A percentile compares a stretch with the other conserved stretches of the same genome.
Evolutionary conservation across 2,888 invertebrate species (phyloP).

Genomic region (Habroteleia sp.): DNA sequence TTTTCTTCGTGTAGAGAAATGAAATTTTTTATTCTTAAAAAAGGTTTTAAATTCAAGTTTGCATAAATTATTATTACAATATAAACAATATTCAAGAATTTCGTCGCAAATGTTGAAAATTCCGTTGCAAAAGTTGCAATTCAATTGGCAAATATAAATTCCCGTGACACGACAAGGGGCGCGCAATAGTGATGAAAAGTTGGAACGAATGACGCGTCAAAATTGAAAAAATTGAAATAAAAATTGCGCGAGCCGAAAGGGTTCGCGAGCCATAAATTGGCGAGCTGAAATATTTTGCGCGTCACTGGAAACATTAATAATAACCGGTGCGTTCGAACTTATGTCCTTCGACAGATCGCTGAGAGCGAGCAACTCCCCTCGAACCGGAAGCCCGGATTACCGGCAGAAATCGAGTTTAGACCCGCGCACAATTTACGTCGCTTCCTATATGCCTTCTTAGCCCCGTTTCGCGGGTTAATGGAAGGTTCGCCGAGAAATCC

Average conservation of each 20-base stretch:
- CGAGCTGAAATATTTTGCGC: slow-evolving; percentile 72
- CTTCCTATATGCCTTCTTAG: slow-evolving; percentile 80
- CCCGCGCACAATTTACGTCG: slow-evolving; percentile 78
- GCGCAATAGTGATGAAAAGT: slow-evolving; percentile 21
- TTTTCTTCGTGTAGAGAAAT: too few relatives aligned
- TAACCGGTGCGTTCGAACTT: slow-evolving; percentile 64
- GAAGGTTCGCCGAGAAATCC: slow-evolving; percentile 58
- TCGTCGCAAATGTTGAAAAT: too few relatives aligned
- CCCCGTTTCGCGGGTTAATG: slow-evolving; percentile 71
- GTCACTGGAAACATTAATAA: slow-evolving; percentile 72
- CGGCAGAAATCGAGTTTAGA: slow-evolving; percentile 79
- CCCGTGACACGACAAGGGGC: too few relatives aligned
- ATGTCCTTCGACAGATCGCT: slow-evolving; percentile 56
- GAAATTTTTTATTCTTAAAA: too few relatives aligned
- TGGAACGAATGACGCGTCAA: slow-evolving; percentile 20
- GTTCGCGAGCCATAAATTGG: slow-evolving; percentile 23
- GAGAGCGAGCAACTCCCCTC: slow-evolving; percentile 68
- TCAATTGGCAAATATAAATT: slow-evolving; percentile 5
- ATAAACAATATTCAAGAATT: too few relatives aligned
- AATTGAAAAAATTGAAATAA: slow-evolving; percentile 33
- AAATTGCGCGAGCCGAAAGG: slow-evolving; percentile 7
- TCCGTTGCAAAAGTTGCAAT: neutral
- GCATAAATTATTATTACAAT: too few relatives aligned
- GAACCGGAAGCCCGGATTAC: slow-evolving; percentile 78
- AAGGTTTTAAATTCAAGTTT: too few relatives aligned